Percentiles rank a stretch among this genome's conserved stretches.
Conservation (phyloP, 2,888 invertebrate species). For the Nysson spinosus region DNA sequence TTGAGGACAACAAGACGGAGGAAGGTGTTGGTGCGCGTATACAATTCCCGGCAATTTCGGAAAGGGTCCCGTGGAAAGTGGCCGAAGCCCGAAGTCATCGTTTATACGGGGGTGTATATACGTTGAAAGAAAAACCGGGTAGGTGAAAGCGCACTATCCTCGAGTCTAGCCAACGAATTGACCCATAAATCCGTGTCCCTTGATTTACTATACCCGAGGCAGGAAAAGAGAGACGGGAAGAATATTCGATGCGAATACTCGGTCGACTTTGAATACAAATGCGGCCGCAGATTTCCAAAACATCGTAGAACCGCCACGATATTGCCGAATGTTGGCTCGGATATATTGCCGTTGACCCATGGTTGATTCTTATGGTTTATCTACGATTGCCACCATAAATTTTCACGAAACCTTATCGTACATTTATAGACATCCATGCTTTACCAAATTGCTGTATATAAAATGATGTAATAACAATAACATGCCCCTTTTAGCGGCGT, state of each 20-base stretch:
- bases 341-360: not conserved
- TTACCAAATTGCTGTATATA: not conserved
- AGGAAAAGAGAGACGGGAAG: not conserved
- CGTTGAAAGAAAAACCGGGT: conserved; percentile 5
- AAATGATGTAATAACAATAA: not conserved
- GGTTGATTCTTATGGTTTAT: conserved; percentile 11
- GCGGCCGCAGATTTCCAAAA: conserved; percentile 66
- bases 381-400: conserved; percentile 15
- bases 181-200: conserved; percentile 66
- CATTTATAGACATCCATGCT: not conserved
- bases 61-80: conserved; percentile 12
- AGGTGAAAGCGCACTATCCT: conserved; percentile 53
- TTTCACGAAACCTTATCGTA: conserved; percentile 5
- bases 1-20: not conserved
- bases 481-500: too few species aligned
- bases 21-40: not conserved
- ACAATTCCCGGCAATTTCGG: conserved; percentile 8
- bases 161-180: conserved; percentile 50
- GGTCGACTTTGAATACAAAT: conserved; percentile 53
- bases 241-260: conserved; percentile 27
- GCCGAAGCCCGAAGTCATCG: conserved; percentile 2
- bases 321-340: conserved; percentile 13
- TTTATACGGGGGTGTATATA: not conserved
- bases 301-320: conserved; percentile 47
- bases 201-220: conserved; percentile 64